A percentile compares a stretch with the other conserved stretches of the same genome.
phyloP scores from a whole-genome alignment of 2,113 vertebrate genomes.

The Melanocharis versteri region DNA sequence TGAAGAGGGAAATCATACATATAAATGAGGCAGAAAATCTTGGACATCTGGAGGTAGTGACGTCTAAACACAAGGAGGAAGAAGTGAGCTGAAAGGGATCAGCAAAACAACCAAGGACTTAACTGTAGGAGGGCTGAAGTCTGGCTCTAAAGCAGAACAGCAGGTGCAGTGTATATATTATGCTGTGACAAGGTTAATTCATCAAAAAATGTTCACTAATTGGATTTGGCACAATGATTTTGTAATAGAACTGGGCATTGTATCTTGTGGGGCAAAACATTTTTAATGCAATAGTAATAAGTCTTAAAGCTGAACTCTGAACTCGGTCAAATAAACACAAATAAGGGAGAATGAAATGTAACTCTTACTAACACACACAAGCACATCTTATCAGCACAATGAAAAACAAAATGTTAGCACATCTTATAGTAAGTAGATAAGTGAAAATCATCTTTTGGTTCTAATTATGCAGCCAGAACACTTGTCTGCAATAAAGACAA shows the following conservation, averaged over 20 bases:
- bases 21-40: slow-evolving; percentile 34
- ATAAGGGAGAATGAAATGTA: neutral
- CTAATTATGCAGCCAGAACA: neutral
- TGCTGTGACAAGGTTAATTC: slow-evolving; percentile 35
- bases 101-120: slow-evolving; percentile 5
- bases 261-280: neutral
- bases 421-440: neutral
- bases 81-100: slow-evolving; percentile 20
- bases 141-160: slow-evolving; percentile 3
- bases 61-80: neutral
- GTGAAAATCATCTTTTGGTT: neutral
- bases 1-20: slow-evolving; percentile 25
- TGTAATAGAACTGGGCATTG: neutral
- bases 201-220: slow-evolving; percentile 50
- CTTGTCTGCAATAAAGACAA: neutral
- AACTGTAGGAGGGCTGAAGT: slow-evolving; percentile 13
- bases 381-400: neutral
- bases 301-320: neutral
- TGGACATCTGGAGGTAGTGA: slow-evolving; percentile 34
- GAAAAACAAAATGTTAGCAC: neutral
- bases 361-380: neutral
- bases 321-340: neutral
- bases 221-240: slow-evolving; percentile 34
- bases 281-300: neutral
- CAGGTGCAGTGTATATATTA: slow-evolving; percentile 18